Base-by-base conservation (phyloP, 2,797 vertebrate genomes). In the Simalia tracyae region DNA sequence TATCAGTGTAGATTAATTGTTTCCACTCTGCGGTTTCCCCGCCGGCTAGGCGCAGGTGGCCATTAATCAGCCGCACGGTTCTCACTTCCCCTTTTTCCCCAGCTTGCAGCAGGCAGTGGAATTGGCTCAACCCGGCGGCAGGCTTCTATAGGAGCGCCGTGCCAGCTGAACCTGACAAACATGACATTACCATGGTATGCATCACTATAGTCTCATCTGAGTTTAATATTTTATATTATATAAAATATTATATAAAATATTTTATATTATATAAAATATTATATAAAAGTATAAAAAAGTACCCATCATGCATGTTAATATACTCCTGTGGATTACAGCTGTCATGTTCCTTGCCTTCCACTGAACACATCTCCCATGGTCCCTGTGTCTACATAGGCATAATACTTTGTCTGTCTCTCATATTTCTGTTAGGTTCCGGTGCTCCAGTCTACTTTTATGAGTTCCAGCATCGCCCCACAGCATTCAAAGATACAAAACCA, bases 401-500 rank as follows among this genome's bases (percentile, higher is more conserved):
- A 1, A 72, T 15, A 6, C 31, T 36, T 72, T 9, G n/a, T 72
- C 68, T 17, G 31, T 6, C 14, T 72, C 68, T 36, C 68, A 1
- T 36, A 7, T 36, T 6, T 15, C 42, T 12, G 0, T 88, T 93
- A 99, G 98, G 98, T 84, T 95, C 95, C 0, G 98, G 97, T 0
- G 96, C 94, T 26, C 96, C 97, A 0, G 98, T 98, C 17, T 99
- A 98, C 93, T 92, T 98, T 96, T 99, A 98, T 10, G 98, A 99
- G 93, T 98, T 98, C 94, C 97, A 96, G 86, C 97, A 98, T 59
- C 93, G 93, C 0, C 96, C 98, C 1, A 95, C 93, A 36, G 42
- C 97, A 4, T 95, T 97, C 93, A 93, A 94, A 89, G 60, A 95
- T 46, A 92, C 1, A 26, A 97, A 97, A 46, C 98, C 98, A 3